phyloP scores from a whole-genome alignment of 2,797 vertebrate genomes.

The Pantherophis alleghaniensis region DNA sequence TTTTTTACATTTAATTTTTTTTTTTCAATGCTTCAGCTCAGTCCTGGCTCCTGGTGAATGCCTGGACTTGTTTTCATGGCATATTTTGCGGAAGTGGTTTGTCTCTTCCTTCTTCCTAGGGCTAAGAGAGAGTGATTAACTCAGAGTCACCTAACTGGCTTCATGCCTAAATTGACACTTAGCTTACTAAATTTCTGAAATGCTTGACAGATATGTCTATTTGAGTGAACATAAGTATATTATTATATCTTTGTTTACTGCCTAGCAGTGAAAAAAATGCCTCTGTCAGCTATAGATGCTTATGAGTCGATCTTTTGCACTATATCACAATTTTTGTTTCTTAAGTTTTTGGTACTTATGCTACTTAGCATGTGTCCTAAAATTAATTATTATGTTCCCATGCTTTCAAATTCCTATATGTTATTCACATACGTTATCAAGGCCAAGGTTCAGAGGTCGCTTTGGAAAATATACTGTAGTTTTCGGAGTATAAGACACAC shows the following conservation, averaged over 20 bases:
- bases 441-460: slow-evolving; percentile 5
- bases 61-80: neutral
- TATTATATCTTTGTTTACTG: neutral
- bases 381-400: neutral
- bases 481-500: too few relatives aligned
- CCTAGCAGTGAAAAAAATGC: neutral
- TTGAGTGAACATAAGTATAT: neutral
- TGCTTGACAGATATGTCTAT: neutral
- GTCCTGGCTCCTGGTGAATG: neutral
- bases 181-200: neutral
- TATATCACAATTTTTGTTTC: neutral
- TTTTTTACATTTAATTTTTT: neutral
- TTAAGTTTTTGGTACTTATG: neutral
- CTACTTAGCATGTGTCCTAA: neutral
- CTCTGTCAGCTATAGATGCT: neutral
- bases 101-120: neutral
- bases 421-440: neutral
- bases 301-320: neutral
- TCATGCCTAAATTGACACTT: neutral
- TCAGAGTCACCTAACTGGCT: neutral
- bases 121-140: neutral
- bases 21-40: neutral
- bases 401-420: neutral
- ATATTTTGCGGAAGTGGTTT: neutral
- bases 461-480: neutral